Conservation (phyloP, 2,888 invertebrate species). For the Drosophila mulleri region DNA sequence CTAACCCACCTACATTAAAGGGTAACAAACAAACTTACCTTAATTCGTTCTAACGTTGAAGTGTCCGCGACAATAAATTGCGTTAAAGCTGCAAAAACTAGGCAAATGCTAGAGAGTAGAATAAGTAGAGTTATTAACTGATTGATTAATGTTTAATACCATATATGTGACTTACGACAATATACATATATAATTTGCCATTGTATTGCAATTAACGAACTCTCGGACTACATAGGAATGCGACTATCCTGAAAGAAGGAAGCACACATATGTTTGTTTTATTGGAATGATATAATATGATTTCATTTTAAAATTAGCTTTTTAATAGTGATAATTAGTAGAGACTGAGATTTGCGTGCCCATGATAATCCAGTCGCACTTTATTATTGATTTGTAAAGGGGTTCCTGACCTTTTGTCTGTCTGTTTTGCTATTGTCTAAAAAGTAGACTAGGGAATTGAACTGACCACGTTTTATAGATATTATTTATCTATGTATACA, state of each 20-base stretch:
- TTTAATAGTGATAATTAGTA: background rate
- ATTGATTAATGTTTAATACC: too few species aligned
- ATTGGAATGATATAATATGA: background rate
- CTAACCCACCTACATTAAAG: background rate
- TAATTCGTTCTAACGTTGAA: conserved; percentile 81
- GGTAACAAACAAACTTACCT: conserved; percentile 54
- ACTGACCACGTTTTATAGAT: background rate
- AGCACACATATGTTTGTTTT: background rate
- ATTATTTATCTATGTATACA: background rate
- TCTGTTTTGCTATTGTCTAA: conserved; percentile 8
- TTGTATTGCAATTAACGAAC: conserved; percentile 40
- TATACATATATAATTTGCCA: conserved; percentile 51
- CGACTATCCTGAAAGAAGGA: conserved; percentile 39
- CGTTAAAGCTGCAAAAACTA: conserved; percentile 59
- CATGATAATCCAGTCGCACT: background rate
- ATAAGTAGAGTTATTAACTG: background rate
- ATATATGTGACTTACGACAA: conserved; percentile 40
- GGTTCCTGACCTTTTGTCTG: conserved; percentile 19
- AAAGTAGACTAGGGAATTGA: conserved; percentile 25
- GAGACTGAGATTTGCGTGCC: background rate
- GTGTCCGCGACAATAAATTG: conserved; percentile 67
- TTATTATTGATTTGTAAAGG: background rate
- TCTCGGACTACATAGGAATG: conserved; percentile 47
- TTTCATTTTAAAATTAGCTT: background rate
- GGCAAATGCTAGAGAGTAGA: conserved; percentile 67